Conservation (phyloP, 2,113 vertebrate genomes). For the Embiotoca jacksoni region DNA sequence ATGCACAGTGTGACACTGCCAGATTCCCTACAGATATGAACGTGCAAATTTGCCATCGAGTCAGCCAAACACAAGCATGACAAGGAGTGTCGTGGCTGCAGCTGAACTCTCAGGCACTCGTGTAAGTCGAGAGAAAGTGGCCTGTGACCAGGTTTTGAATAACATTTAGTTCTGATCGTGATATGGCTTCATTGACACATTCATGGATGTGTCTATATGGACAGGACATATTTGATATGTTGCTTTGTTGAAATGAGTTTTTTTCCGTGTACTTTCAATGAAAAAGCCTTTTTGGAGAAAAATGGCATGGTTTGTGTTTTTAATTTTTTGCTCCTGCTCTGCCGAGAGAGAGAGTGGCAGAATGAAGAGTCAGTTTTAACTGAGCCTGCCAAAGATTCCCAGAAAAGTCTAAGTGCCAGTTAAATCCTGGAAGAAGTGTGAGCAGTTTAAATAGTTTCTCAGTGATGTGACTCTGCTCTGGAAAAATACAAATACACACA, state of each 20-base stretch:
- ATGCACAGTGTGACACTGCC: conserved; percentile 28
- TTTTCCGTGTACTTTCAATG: conserved; percentile 44
- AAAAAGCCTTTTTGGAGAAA: conserved; percentile 45
- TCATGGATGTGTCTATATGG: background rate
- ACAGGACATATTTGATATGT: conserved; percentile 24
- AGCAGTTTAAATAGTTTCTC: conserved; percentile 64
- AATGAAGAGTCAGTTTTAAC: background rate
- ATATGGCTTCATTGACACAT: background rate
- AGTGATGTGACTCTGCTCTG: conserved; percentile 32
- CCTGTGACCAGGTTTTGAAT: conserved; percentile 34
- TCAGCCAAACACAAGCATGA: conserved; percentile 15
- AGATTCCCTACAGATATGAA: conserved; percentile 55
- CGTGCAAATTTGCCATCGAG: conserved; percentile 5
- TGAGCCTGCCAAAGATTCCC: conserved; percentile 38
- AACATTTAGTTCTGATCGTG: conserved; percentile 19
- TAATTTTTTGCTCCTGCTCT: background rate
- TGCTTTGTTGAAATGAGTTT: conserved; percentile 36
- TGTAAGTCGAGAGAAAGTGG: background rate
- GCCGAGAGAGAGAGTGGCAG: background rate
- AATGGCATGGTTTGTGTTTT: conserved; percentile 11
- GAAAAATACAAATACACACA: conserved; percentile 28
- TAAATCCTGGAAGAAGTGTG: conserved; percentile 59
- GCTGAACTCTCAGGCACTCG: conserved; percentile 32
- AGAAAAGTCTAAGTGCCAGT: conserved; percentile 22
- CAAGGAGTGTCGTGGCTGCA: background rate